Evolutionary conservation across 2,113 vertebrate species (phyloP).

Genomic region (Lepus americanus): DNA sequence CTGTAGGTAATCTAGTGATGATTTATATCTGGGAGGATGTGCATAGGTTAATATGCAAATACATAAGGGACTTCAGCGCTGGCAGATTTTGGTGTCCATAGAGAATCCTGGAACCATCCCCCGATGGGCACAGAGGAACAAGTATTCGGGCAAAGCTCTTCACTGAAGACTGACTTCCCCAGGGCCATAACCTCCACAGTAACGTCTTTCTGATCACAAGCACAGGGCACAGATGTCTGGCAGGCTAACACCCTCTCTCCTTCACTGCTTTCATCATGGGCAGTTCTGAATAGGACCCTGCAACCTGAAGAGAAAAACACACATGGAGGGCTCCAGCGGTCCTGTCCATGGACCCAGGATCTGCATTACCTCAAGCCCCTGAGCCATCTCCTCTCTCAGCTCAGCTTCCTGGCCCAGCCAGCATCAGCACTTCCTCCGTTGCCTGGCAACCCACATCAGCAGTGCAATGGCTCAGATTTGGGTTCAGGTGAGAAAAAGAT

Average conservation of each 20-base stretch:
- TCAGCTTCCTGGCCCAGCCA: not conserved
- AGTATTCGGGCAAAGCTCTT: not conserved
- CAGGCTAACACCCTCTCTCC: not conserved
- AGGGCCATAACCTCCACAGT: not conserved
- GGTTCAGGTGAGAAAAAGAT: not conserved
- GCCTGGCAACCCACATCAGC: not conserved
- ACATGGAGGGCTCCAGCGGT: not conserved
- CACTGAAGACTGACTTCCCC: not conserved
- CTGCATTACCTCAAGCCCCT: not conserved
- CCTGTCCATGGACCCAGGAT: not conserved
- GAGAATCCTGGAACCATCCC: not conserved
- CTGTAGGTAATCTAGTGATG: not conserved
- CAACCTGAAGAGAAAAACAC: not conserved
- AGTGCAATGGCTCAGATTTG: not conserved
- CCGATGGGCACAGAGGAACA: no score
- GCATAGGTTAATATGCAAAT: not conserved
- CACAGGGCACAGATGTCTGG: not conserved
- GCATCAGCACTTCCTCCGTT: not conserved
- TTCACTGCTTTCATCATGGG: not conserved
- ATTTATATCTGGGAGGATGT: not conserved
- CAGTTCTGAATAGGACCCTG: constrained; percentile 23
- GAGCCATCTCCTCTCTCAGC: not conserved
- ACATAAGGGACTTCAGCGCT: not conserved
- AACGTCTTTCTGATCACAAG: not conserved
- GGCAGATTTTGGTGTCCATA: not conserved